These are phyloP conservation scores for Octodonta nipae DNA, from an alignment of 2,888 invertebrate species.

Conservation along the genomic window DNA sequence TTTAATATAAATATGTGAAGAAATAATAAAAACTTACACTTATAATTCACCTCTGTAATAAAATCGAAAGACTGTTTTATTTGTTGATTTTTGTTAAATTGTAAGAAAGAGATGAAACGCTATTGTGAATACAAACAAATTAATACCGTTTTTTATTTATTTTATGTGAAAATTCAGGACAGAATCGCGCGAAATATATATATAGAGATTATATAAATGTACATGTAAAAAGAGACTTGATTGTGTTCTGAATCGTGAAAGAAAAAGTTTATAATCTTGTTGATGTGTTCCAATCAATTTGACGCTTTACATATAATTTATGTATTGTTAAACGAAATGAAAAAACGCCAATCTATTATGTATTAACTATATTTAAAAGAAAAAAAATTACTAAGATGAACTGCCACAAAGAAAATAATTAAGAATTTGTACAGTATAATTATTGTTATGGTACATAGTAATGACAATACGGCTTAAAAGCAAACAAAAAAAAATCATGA, in stretches of 20 bases:
- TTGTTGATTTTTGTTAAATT: conserved; percentile 20
- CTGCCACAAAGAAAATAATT: conserved; percentile 16
- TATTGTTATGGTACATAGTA: conserved; percentile 23
- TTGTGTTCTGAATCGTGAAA: conserved; percentile 5
- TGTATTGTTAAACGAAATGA: conserved; percentile 13
- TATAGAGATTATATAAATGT: too few species aligned
- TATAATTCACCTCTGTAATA: conserved; percentile 14
- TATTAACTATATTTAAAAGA: conserved; percentile 10
- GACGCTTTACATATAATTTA: conserved; percentile 16
- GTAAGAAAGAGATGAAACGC: conserved; percentile 11
- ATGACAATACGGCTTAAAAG: conserved; percentile 22
- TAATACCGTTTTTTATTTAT: conserved; percentile 13
- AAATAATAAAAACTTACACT: conserved; percentile 10
- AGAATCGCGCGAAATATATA: too few species aligned
- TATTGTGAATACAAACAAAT: conserved; percentile 11
- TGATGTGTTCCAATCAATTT: conserved; percentile 16
- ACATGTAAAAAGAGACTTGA: neutral
- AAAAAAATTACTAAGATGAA: conserved; percentile 16
- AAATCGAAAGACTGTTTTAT: conserved; percentile 24
- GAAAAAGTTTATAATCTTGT: conserved; percentile 14
- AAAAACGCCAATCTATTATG: conserved; percentile 14
- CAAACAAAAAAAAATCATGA: conserved; percentile 12
- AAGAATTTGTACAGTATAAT: conserved; percentile 14
- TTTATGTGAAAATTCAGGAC: conserved; percentile 8
- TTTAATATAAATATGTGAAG: conserved; percentile 3